These are phyloP conservation scores for Acanthopagrus latus DNA, from an alignment of 2,797 vertebrate genomes.

Conservation along the genomic window DNA sequence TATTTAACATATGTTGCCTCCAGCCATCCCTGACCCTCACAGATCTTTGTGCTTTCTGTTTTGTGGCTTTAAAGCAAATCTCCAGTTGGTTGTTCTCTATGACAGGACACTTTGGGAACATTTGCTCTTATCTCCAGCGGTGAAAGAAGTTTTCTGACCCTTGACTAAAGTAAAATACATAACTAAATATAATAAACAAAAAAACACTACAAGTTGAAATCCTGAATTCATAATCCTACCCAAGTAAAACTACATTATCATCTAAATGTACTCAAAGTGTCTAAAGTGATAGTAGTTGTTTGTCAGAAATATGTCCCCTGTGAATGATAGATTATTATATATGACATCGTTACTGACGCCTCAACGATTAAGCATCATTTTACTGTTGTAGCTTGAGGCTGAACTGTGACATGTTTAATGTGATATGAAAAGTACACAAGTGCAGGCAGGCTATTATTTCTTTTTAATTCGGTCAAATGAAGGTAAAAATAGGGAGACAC, in stretches of 20 bases:
- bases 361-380: background rate
- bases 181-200: too few species aligned
- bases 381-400: background rate
- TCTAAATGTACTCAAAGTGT: background rate
- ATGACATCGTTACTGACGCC: background rate
- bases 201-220: too few species aligned
- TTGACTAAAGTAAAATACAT: too few species aligned
- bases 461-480: background rate
- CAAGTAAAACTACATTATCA: background rate
- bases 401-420: background rate
- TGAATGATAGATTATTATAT: background rate
- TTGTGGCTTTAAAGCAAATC: background rate
- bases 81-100: background rate
- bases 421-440: background rate
- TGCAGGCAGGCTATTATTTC: background rate
- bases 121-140: background rate
- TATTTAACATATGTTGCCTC: slow-evolving; percentile 6
- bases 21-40: background rate
- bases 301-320: background rate
- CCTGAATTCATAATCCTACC: background rate
- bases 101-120: background rate
- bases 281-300: background rate
- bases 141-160: background rate
- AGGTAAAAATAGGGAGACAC: background rate
- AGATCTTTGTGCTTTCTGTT: slow-evolving; percentile 3